Conservation (phyloP, 2,113 vertebrate genomes). For the Podarcis cretensis region DNA sequence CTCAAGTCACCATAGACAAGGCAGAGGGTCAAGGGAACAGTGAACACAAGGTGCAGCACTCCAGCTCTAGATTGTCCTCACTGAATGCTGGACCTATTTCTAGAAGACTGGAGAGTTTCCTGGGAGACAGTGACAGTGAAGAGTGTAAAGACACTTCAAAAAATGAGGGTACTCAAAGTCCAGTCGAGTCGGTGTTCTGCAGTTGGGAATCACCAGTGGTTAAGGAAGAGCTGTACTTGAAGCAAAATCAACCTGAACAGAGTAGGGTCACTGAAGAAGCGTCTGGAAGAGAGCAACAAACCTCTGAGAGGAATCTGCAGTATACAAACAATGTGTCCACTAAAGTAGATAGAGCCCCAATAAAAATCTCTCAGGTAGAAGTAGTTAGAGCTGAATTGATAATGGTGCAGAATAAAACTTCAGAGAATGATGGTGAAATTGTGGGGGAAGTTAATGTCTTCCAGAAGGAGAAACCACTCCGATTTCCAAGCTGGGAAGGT, state of each 20-base stretch:
- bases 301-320: slow-evolving; percentile 12
- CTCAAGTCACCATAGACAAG: slow-evolving; percentile 55
- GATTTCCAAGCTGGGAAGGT: slow-evolving; percentile 29
- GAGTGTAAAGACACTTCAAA: slow-evolving; percentile 69
- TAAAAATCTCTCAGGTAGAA: slow-evolving; percentile 56
- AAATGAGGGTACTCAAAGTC: slow-evolving; percentile 28
- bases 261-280: slow-evolving; percentile 29
- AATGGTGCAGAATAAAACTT: slow-evolving; percentile 83
- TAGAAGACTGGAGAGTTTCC: slow-evolving; percentile 85
- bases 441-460: slow-evolving; percentile 67
- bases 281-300: slow-evolving; percentile 31
- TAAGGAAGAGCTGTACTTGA: slow-evolving; percentile 17
- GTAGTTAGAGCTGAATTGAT: slow-evolving; percentile 79
- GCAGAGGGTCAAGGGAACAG: slow-evolving; percentile 63
- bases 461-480: slow-evolving; percentile 53
- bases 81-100: slow-evolving; percentile 90
- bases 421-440: slow-evolving; percentile 77
- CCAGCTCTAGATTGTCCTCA: slow-evolving; percentile 67
- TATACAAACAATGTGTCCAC: not conserved
- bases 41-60: slow-evolving; percentile 65
- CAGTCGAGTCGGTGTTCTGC: slow-evolving; percentile 16
- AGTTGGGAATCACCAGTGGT: slow-evolving; percentile 6
- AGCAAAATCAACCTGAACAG: not conserved
- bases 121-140: slow-evolving; percentile 81
- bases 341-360: slow-evolving; percentile 56